phyloP scores from a whole-genome alignment of 2,113 vertebrate genomes.

The Nettapus auritus region DNA sequence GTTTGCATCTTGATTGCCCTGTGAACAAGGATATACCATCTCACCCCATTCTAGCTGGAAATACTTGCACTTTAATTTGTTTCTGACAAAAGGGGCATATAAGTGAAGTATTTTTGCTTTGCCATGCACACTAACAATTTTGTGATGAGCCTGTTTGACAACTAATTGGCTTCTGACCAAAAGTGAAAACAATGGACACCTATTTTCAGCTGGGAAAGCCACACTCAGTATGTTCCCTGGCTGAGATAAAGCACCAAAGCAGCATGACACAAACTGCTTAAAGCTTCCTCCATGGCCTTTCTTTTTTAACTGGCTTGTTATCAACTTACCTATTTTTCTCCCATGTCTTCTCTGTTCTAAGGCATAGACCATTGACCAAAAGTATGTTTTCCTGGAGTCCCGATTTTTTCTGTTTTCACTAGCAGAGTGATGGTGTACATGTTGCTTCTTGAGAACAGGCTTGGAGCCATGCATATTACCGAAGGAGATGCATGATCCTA shows the following conservation, averaged over 20 bases:
- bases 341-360: background rate
- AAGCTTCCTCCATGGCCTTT: background rate
- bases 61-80: background rate
- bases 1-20: background rate
- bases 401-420: background rate
- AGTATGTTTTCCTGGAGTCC: background rate
- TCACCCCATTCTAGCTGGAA: background rate
- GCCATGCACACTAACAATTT: background rate
- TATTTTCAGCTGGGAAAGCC: conserved; percentile 59
- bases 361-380: background rate
- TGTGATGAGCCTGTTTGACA: conserved; percentile 6
- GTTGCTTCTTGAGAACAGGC: background rate
- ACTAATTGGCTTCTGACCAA: conserved; percentile 16
- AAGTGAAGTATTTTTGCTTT: background rate
- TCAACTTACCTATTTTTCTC: background rate
- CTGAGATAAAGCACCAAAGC: background rate
- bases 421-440: background rate
- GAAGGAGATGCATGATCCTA: background rate
- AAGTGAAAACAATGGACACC: conserved; percentile 22
- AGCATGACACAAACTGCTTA: background rate
- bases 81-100: background rate
- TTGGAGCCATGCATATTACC: background rate
- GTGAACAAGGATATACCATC: background rate
- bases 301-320: background rate
- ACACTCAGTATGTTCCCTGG: conserved; percentile 14